phyloP scores from a whole-genome alignment of 2,797 vertebrate genomes.

The Craterocephalus amniculus region DNA sequence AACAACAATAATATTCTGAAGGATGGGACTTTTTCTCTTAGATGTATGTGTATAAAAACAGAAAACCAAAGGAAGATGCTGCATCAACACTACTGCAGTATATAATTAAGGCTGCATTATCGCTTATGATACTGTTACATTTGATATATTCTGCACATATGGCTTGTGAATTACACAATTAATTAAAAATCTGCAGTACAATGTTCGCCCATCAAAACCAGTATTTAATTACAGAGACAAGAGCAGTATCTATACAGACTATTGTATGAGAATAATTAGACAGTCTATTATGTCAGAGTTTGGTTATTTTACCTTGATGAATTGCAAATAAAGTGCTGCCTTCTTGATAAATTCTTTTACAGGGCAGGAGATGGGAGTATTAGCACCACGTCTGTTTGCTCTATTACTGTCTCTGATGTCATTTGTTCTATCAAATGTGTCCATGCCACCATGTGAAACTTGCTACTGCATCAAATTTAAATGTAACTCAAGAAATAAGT shows the following conservation, averaged over 20 bases:
- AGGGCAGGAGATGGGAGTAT: neutral
- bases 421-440: slow-evolving; percentile 5
- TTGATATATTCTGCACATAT: slow-evolving; percentile 4
- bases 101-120: slow-evolving; percentile 1
- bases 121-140: neutral
- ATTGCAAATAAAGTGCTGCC: slow-evolving; percentile 13
- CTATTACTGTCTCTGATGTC: slow-evolving; percentile 1
- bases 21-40: neutral
- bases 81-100: slow-evolving; percentile 3
- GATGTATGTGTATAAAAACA: neutral
- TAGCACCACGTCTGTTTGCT: neutral
- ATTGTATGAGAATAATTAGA: slow-evolving; percentile 34
- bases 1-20: slow-evolving; percentile 5
- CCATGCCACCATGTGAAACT: neutral
- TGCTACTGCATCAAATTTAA: neutral
- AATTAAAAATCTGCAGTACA: slow-evolving; percentile 33
- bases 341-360: slow-evolving; percentile 11
- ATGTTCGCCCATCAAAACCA: slow-evolving; percentile 29
- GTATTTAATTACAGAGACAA: slow-evolving; percentile 34
- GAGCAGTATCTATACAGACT: slow-evolving; percentile 10
- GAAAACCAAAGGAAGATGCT: neutral
- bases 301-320: slow-evolving; percentile 33
- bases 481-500: neutral
- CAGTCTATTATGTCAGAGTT: slow-evolving; percentile 27
- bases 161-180: slow-evolving; percentile 26